These are phyloP conservation scores for Boloria euphrosyne DNA, from an alignment of 2,888 invertebrate species.

Conservation along the genomic window DNA sequence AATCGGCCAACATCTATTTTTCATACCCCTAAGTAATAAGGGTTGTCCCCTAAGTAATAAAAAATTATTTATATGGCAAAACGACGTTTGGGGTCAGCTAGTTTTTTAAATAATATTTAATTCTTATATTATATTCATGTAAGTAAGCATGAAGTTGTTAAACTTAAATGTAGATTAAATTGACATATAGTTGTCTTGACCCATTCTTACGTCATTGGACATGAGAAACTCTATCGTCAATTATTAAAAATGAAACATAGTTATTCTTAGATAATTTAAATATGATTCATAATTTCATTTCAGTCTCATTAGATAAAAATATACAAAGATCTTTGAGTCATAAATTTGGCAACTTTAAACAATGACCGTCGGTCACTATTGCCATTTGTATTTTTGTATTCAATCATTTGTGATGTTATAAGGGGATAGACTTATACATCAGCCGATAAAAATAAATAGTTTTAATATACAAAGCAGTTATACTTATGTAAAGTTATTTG, in stretches of 20 bases:
- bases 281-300: slow-evolving; percentile 55
- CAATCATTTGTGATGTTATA: slow-evolving; percentile 37
- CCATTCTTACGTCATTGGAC: slow-evolving; percentile 6
- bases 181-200: too few relatives aligned
- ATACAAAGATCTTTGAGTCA: slow-evolving; percentile 64
- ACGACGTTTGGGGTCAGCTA: too few relatives aligned
- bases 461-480: neutral
- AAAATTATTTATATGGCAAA: too few relatives aligned
- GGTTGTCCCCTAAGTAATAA: too few relatives aligned
- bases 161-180: too few relatives aligned
- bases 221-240: slow-evolving; percentile 7
- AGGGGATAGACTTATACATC: slow-evolving; percentile 47
- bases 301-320: slow-evolving; percentile 60
- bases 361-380: slow-evolving; percentile 53
- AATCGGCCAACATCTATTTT: too few relatives aligned
- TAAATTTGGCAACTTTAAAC: slow-evolving; percentile 66
- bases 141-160: too few relatives aligned
- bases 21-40: too few relatives aligned
- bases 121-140: too few relatives aligned
- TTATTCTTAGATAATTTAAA: slow-evolving; percentile 33
- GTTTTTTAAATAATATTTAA: too few relatives aligned
- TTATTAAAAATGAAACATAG: slow-evolving; percentile 22
- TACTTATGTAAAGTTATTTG: too few relatives aligned
- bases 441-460: slow-evolving; percentile 52
- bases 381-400: slow-evolving; percentile 35